Evolutionary conservation across 2,888 invertebrate genomes (phyloP).

Genomic region (Opisthograptis luteolata): DNA sequence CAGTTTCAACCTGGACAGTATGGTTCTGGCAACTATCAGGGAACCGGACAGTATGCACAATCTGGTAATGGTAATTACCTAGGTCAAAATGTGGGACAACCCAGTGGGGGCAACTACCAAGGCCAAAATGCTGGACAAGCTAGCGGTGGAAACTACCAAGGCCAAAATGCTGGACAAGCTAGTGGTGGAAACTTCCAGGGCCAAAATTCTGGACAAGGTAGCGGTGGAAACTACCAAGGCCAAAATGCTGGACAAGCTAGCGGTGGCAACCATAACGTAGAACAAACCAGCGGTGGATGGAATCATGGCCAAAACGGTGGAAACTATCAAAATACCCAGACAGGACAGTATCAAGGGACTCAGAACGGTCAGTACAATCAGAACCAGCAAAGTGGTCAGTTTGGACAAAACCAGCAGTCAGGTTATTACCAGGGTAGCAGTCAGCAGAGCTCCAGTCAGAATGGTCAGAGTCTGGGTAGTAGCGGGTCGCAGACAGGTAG

Average conservation of each 20-base stretch:
- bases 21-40: slow-evolving; percentile 26
- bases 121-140: slow-evolving; percentile 9
- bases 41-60: slow-evolving; percentile 22
- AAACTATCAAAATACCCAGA: slow-evolving; percentile 26
- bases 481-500: slow-evolving; percentile 18
- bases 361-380: slow-evolving; percentile 19
- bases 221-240: slow-evolving; percentile 4
- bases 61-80: slow-evolving; percentile 9
- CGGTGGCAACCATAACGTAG: neutral
- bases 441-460: slow-evolving; percentile 7
- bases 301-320: slow-evolving; percentile 20
- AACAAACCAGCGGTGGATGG: neutral
- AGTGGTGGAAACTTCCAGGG: slow-evolving; percentile 5
- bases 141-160: slow-evolving; percentile 4
- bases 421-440: slow-evolving; percentile 33
- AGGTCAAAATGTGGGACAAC: slow-evolving; percentile 2
- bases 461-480: slow-evolving; percentile 19
- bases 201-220: slow-evolving; percentile 6
- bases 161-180: slow-evolving; percentile 6
- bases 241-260: slow-evolving; percentile 7
- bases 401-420: slow-evolving; percentile 34
- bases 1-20: slow-evolving; percentile 33
- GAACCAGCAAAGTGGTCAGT: slow-evolving; percentile 33
- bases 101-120: slow-evolving; percentile 13
- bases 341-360: slow-evolving; percentile 17